Evolutionary conservation across 2,113 vertebrate genomes (phyloP).

Genomic region (Cervus canadensis): DNA sequence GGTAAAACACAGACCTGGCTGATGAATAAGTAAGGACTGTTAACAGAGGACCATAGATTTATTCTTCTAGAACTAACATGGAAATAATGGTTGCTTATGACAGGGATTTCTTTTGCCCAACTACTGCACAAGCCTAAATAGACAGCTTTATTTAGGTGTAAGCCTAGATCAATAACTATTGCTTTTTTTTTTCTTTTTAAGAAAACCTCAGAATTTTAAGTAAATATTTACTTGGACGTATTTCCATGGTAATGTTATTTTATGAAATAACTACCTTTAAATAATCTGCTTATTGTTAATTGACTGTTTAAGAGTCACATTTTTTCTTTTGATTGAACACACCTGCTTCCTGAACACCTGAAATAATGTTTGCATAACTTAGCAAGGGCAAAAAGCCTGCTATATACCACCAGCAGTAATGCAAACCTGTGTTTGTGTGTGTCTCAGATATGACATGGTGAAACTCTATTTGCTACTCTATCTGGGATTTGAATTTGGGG

Average conservation of each 20-base stretch:
- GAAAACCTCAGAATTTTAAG: neutral
- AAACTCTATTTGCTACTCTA: neutral
- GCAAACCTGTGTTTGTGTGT: neutral
- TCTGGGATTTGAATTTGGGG: neutral
- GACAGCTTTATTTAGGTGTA: neutral
- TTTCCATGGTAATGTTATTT: constrained; percentile 9
- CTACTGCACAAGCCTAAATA: neutral
- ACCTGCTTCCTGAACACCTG: constrained; percentile 24
- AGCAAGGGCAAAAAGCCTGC: neutral
- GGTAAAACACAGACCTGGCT: neutral
- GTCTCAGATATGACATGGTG: neutral
- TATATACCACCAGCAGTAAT: neutral
- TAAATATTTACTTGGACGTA: neutral
- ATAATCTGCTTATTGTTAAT: constrained; percentile 9
- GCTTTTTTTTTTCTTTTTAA: neutral
- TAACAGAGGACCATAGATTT: neutral
- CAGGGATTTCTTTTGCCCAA: neutral
- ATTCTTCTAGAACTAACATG: neutral
- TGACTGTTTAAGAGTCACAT: neutral
- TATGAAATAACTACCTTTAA: neutral
- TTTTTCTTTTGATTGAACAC: constrained; percentile 21
- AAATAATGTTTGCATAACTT: neutral
- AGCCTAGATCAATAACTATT: neutral
- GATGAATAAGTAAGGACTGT: neutral
- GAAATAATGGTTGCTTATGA: neutral